Evolutionary conservation across 2,888 invertebrate genomes (phyloP), one percentile per base, ranked within the genome.

Genomic region (Ennomos erosarius): DNA sequence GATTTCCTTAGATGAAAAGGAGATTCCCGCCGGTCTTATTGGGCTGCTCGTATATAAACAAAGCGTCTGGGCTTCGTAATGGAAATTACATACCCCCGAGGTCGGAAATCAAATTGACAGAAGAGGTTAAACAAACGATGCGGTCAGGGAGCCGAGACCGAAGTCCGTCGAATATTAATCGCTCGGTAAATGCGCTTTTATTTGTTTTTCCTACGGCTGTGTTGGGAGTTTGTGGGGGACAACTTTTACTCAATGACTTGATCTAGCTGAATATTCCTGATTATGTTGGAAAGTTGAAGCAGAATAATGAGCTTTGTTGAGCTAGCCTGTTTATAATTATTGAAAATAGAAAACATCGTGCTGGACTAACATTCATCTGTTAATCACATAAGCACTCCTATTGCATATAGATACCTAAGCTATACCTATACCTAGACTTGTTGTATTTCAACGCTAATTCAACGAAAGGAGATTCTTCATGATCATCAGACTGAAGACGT

Each of bases 91-190:
- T 87, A 90, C 87, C 89, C 83, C 85, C 81, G 87, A 87, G 90
- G 88, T 89, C 84, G 87, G 85, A 87, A 89, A 90, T 90, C 91
- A 89, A 92, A 91, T 91, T 90, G 90, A 90, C 90, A 90, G 89
- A 90, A 91, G 90, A 90, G 88, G 90, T 90, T 92, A 89, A 87
- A 89, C 90, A 90, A 91, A 92, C 90, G 90, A 85, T 84, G 90
- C 84, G 90, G 90, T 86, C 88, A 82, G 83, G 78, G 82, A 81
- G 81, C 81, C 78, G 79, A 81, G 84, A 79, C 84, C 83, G 81
- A 74, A 77, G 82, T 84, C 86, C 81, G 83, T 79, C 84, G 88
- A 89, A 88, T 89, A 88, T 88, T 88, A 88, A 88, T 88, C 87
- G 88, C 79, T 82, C 71, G 81, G 87, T 87, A 88, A 90, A 90